Evolutionary conservation across 1,140 invertebrate species (phyloP).

Genomic region (Octopus bimaculoides): DNA sequence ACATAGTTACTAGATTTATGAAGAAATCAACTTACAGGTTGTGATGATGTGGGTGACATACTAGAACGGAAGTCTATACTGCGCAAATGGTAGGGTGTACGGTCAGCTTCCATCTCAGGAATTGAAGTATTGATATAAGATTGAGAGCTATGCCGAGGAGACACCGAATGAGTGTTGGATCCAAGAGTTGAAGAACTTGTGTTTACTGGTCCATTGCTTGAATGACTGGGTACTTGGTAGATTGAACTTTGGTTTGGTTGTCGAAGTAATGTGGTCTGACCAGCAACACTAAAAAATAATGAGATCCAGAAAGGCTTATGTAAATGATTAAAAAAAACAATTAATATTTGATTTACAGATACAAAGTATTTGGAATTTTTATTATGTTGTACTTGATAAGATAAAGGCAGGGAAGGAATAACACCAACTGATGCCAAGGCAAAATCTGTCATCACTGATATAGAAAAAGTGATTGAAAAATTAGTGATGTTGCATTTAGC

Average conservation of each 20-base stretch:
- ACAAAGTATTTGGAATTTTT: too few species aligned
- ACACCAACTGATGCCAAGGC: too few species aligned
- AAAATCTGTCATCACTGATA: too few species aligned
- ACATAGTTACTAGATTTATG: not conserved
- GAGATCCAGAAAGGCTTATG: too few species aligned
- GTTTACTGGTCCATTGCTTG: not conserved
- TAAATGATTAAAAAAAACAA: too few species aligned
- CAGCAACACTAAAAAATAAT: too few species aligned
- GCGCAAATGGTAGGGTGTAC: constrained; percentile 17
- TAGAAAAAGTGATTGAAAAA: too few species aligned
- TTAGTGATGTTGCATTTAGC: too few species aligned
- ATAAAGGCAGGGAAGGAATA: too few species aligned
- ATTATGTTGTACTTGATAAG: too few species aligned
- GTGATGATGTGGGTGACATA: constrained; percentile 45
- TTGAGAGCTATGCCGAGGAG: constrained; percentile 15
- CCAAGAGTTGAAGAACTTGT: not conserved
- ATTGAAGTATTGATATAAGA: constrained; percentile 16
- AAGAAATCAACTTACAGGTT: constrained; percentile 25
- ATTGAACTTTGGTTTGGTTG: constrained; percentile 42
- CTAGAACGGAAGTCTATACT: constrained; percentile 24
- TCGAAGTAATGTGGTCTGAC: constrained; percentile 42
- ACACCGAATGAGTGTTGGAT: not conserved
- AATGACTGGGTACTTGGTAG: constrained; percentile 55
- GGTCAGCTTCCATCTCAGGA: constrained; percentile 21
- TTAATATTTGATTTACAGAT: too few species aligned